Conservation (phyloP, 2,888 invertebrate species). For the Drosophila borborema region DNA sequence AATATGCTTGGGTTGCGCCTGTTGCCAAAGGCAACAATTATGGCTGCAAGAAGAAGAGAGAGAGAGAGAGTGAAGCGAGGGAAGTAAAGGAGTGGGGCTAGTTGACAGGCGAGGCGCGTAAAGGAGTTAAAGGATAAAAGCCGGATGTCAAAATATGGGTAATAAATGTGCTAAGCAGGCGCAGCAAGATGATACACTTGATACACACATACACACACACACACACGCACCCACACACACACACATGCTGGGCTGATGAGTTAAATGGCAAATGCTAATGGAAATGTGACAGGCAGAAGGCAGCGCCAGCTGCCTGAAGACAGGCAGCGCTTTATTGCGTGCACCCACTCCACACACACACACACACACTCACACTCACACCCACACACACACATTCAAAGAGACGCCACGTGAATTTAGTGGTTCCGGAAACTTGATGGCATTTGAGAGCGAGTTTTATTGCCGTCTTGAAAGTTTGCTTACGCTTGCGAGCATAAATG, state of each 20-base stretch:
- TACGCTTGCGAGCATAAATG: slow-evolving; percentile 77
- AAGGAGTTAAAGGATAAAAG: slow-evolving; percentile 77
- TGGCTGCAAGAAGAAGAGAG: slow-evolving; percentile 35
- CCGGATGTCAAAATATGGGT: slow-evolving; percentile 79
- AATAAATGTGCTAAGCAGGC: slow-evolving; percentile 74
- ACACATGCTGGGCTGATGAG: slow-evolving; percentile 57
- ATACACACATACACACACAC: slow-evolving; percentile 13
- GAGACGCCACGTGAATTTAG: slow-evolving; percentile 70
- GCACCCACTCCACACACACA: slow-evolving; percentile 37
- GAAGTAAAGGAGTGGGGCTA: not conserved
- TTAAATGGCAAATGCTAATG: slow-evolving; percentile 77
- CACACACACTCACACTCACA: slow-evolving; percentile 54
- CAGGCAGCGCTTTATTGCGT: slow-evolving; percentile 49
- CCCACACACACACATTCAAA: slow-evolving; percentile 36
- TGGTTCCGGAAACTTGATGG: slow-evolving; percentile 72
- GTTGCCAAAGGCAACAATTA: slow-evolving; percentile 66
- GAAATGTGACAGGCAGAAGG: slow-evolving; percentile 68
- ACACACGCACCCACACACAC: slow-evolving; percentile 23
- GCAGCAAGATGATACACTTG: slow-evolving; percentile 66
- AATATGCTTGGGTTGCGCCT: slow-evolving; percentile 13
- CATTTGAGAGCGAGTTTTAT: slow-evolving; percentile 72
- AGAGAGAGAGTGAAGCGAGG: not conserved
- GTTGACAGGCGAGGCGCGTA: slow-evolving; percentile 38
- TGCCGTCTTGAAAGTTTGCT: slow-evolving; percentile 76
- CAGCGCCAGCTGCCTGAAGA: slow-evolving; percentile 38